These are phyloP conservation scores for Guaruba guarouba DNA, from an alignment of 2,113 vertebrate species.

Conservation along the genomic window DNA sequence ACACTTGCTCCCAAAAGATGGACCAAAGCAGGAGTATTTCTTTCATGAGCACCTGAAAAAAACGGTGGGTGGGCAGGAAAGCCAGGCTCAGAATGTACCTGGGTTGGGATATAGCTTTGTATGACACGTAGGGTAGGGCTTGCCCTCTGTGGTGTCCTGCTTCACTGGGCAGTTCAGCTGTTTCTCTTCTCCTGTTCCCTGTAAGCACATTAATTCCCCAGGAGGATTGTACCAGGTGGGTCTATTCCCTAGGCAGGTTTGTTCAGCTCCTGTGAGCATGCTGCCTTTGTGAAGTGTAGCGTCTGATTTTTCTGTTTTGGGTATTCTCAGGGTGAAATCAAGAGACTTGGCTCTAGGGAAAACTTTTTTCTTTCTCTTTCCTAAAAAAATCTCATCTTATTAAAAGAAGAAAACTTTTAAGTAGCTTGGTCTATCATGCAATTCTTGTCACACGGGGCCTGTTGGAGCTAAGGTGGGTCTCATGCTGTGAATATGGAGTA, in stretches of 20 bases:
- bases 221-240: not conserved
- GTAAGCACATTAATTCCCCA: fast-evolving
- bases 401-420: not conserved
- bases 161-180: not conserved
- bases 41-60: not conserved
- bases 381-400: not conserved
- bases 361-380: not conserved
- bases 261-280: not conserved
- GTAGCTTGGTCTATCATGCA: not conserved
- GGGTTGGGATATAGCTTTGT: not conserved
- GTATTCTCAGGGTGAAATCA: constrained; percentile 28
- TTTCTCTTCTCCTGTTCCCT: not conserved
- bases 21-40: not conserved
- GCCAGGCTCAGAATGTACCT: not conserved
- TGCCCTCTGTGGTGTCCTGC: not conserved
- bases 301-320: not conserved
- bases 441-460: not conserved
- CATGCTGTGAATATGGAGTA: not conserved
- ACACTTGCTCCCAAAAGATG: not conserved
- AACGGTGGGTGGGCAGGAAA: not conserved
- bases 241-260: not conserved
- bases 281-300: not conserved
- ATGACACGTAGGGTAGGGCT: fast-evolving
- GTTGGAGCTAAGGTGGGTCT: not conserved
- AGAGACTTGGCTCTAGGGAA: not conserved